These are phyloP conservation scores for Calyptommatus sinebrachiatus DNA, from an alignment of 2,113 vertebrate species.

Conservation along the genomic window DNA sequence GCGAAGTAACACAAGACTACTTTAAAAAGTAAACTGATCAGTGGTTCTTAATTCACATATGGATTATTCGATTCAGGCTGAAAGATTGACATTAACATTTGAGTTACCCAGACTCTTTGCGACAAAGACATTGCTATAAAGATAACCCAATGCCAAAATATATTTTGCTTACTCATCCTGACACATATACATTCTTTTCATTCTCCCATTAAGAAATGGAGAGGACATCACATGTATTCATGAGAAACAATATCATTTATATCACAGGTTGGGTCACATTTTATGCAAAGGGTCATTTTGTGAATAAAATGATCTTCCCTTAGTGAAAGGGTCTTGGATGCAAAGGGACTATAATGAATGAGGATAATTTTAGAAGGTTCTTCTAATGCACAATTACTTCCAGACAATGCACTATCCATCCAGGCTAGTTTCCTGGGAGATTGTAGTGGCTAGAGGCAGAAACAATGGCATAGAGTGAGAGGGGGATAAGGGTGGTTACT, in stretches of 20 bases:
- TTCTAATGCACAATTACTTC: background rate
- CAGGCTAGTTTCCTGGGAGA: background rate
- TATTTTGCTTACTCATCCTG: slow-evolving; percentile 39
- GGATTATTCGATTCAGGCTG: background rate
- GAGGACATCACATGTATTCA: background rate
- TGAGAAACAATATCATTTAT: background rate
- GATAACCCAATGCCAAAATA: background rate
- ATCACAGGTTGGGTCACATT: background rate
- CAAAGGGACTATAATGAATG: too few species aligned
- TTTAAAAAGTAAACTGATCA: too few species aligned
- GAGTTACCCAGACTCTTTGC: background rate
- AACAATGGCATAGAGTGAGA: background rate
- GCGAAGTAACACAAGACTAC: background rate
- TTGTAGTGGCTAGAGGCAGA: background rate
- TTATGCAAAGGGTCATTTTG: too few species aligned
- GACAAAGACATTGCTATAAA: background rate
- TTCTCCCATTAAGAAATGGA: slow-evolving; percentile 31
- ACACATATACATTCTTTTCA: background rate
- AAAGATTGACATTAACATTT: background rate
- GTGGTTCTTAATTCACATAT: too few species aligned
- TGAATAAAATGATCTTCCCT: too few species aligned
- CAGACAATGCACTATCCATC: background rate
- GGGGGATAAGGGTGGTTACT: too few species aligned
- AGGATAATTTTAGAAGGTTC: too few species aligned
- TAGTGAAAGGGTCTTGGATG: too few species aligned